Base-by-base conservation (phyloP, 2,113 vertebrate genomes). In the Ammodytes marinus region DNA sequence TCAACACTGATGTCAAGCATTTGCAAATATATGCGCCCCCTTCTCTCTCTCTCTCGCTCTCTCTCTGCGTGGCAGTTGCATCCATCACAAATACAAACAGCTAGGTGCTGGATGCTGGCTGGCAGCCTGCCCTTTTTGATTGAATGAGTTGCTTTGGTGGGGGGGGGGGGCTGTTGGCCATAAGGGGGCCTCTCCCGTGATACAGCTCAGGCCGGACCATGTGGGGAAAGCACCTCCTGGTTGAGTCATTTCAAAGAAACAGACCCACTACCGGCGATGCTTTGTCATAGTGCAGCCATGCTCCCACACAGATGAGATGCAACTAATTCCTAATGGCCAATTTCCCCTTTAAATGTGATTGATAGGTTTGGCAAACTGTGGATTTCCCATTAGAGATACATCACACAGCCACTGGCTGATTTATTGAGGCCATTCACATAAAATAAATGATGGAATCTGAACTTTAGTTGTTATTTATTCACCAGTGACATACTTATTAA, bases 1-100 rank as follows among this genome's bases (percentile, higher is more conserved):
- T 94, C 93, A 95, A 92, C 87, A 93, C 82, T 79, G 85, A 91
- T 92, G 88, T 91, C 91, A 88, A 88, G 86, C 78, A 59, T 80
- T 90, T 88, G 90, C 84, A 86, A 87, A 92, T 85, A 59, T 87
- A 81, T 74, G 43, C 77, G 19, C 57, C 35, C 80, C 27, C 2
- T 27, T 2, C 2, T 2, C 2, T 7, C 84, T 11, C 80, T 45
- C 65, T 17, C 60, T 57, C 78, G 35, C 77, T 71, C 71, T 52
- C 52, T 49, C 59, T 46, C 47, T 77, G 74, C 37, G 39, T 52
- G 81, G 58, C 69, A 72, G 58, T 79, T 79, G 77, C 83, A 82
- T 92, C 86, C 79, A 86, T 92, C 86, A 88, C 75, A 71, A 71
- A 69, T 80, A 77, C 77, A 85, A 68, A 80, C 82, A 80, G 84